A percentile compares a stretch with the other conserved stretches of the same genome.
phyloP scores from a whole-genome alignment of 1,140 invertebrate genomes.

The Dreissena rostriformis region DNA sequence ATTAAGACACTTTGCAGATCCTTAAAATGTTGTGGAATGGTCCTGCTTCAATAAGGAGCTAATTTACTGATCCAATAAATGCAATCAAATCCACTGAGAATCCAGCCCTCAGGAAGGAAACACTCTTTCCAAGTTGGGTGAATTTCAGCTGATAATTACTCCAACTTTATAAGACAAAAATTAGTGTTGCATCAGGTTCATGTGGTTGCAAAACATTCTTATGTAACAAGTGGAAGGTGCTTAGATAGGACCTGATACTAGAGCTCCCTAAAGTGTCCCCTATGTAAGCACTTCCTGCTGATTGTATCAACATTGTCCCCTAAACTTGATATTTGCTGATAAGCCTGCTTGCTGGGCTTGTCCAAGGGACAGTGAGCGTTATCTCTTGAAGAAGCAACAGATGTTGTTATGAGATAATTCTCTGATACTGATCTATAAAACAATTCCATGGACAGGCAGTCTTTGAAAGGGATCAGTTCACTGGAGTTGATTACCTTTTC shows the following conservation, averaged over 20 bases:
- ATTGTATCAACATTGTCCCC: slow-evolving; percentile 30
- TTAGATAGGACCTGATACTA: not conserved
- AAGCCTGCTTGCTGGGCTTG: no score
- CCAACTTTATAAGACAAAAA: no score
- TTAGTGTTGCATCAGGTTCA: no score
- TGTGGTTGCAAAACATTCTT: slow-evolving; percentile 2
- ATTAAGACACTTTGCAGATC: slow-evolving; percentile 30
- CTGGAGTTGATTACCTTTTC: no score
- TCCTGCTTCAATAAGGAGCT: slow-evolving; percentile 10
- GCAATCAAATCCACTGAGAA: not conserved
- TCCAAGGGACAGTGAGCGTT: no score
- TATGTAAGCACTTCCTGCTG: slow-evolving; percentile 44
- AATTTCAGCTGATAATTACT: no score
- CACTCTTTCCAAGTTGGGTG: no score
- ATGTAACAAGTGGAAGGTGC: not conserved
- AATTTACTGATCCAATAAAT: slow-evolving; percentile 36
- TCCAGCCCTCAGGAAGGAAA: not conserved
- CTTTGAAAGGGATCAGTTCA: no score
- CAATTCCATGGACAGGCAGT: no score
- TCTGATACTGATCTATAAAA: no score
- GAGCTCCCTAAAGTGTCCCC: slow-evolving; percentile 40
- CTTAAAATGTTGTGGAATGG: slow-evolving; percentile 14
- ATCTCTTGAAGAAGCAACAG: not conserved
- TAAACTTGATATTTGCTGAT: slow-evolving; percentile 22
- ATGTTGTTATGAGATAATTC: not conserved